Base-by-base conservation (phyloP, 2,113 vertebrate genomes). In the Sinosuthora webbiana region DNA sequence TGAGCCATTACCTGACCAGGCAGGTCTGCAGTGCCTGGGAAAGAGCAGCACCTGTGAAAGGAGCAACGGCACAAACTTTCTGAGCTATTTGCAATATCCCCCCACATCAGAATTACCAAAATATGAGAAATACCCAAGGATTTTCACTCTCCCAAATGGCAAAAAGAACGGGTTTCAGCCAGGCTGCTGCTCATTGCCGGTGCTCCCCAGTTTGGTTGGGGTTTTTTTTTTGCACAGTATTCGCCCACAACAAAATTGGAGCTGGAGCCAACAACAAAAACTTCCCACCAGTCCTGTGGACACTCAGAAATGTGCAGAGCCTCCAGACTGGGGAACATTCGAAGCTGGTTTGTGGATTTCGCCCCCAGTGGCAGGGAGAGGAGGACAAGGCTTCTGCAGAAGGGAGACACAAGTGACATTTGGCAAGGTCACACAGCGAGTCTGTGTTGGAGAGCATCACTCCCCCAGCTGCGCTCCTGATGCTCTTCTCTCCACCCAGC, bases 361-460 rank as follows among this genome's bases (percentile, higher is more conserved):
- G 33, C 2, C 15, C 10, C 2, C 13, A 0, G 3, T 17, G 35
- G 21, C 11, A 57, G 5, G 33, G 21, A 47, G 15, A 62, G 39
- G 52, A 44, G 39, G 11, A 37, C 25, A 15, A 18, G 1, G 3
- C 7, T 70, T 21, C 39, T 35, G 47, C n/a, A 60, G 59, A 13
- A 44, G 50, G 69, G 44, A n/a, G 31, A 45, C 0, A 1, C 1
- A 7, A 49, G 69, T 30, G 53, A 12, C 7, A 0, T 5, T 11
- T 45, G 64, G 37, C 59, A 53, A 41, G 37, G 64, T 37, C 59
- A 28, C 63, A 15, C 30, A 25, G 77, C 8, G 2, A 45, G 30
- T 20, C 49, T 24, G 73, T 47, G 60, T 9, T 70, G 37, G 25
- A 35, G 65, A 24, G 18, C 73, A 24, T 1, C 3, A 0, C 28